Evolutionary conservation across 1,140 invertebrate genomes (phyloP), one percentile per base, ranked within the genome.

Genomic region (Limonius californicus): DNA sequence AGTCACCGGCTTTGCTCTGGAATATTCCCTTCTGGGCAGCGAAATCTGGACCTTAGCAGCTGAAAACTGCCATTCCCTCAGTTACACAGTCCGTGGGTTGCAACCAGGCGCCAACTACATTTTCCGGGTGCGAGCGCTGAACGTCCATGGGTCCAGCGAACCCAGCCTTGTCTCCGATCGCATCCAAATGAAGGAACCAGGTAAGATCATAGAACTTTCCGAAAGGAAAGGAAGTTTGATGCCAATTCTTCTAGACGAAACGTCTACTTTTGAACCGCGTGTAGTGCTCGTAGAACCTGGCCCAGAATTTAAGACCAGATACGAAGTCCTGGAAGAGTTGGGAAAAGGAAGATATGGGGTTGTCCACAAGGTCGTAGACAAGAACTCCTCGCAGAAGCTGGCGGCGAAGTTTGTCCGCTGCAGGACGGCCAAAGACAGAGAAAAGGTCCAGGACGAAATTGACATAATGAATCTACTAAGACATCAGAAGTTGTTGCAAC

Each of bases 331-430:
- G 2, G 89, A 92, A 68, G 87, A 90, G 72, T 74, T 94, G n/a
- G 91, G 91, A 0, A 89, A 90, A 72, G 91, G 91, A 1, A 82
- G 89, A 64, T 94, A 90, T 72, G 90, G 90, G 1, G 81, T 86
- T 1, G 90, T 93, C 0, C 85, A 87, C 59, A 84, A 87, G 69
- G 85, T 94, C 32, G 78, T 85, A 12, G 90, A 97, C 65, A 89
- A 86, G 68, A 71, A 78, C 0, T 86, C 84, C 0, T 84, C 84
- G 12, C 82, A 87, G 42, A 84, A 84, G 56, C 87, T 89, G 73
- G 96, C 96, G 0, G 95, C 94, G 12, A 99, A 99, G 77, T 90
- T 97, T 71, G 87, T 98, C 12, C 87, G 89, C 72, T 94, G 85
- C 71, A 87, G 86, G 50, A 91, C 87, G 62, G 79, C 86, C 0